phyloP scores from a whole-genome alignment of 2,888 invertebrate species.

The Orthosia gracilis region DNA sequence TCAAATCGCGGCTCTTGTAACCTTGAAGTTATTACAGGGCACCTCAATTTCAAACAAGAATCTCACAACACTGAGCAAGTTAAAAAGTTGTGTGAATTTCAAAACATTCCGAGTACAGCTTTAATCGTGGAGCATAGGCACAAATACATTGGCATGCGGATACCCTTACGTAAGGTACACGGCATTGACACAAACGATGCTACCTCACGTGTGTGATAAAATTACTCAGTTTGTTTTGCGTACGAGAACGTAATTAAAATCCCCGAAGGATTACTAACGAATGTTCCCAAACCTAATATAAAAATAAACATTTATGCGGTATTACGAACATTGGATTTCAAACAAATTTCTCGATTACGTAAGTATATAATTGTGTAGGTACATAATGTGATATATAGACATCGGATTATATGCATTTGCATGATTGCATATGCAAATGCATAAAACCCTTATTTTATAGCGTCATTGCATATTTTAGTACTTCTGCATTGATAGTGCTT shows the following conservation, averaged over 20 bases:
- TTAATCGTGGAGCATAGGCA: not conserved
- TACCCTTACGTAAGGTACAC: conserved; percentile 13
- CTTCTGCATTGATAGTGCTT: too few species aligned
- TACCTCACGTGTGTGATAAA: conserved; percentile 62
- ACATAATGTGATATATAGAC: too few species aligned
- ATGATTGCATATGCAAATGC: too few species aligned
- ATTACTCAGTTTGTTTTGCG: conserved; percentile 48
- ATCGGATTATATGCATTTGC: too few species aligned
- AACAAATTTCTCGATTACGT: conserved; percentile 34
- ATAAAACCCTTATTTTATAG: too few species aligned
- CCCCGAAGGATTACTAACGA: conserved; percentile 29
- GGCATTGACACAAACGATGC: conserved; percentile 35
- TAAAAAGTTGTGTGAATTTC: conserved; percentile 6
- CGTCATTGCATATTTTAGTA: too few species aligned
- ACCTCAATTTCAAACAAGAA: not conserved
- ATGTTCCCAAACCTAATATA: conserved; percentile 28
- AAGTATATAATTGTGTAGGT: not conserved
- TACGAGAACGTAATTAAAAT: conserved; percentile 43
- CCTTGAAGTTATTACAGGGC: not conserved
- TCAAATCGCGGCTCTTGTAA: too few species aligned
- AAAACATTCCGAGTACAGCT: not conserved
- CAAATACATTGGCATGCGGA: not conserved
- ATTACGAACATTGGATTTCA: conserved; percentile 33
- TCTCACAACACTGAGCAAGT: not conserved
- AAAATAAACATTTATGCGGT: conserved; percentile 43